Evolutionary conservation across 2,888 invertebrate species (phyloP), one percentile per base, ranked within the genome.

Genomic region (Microchrysa polita): DNA sequence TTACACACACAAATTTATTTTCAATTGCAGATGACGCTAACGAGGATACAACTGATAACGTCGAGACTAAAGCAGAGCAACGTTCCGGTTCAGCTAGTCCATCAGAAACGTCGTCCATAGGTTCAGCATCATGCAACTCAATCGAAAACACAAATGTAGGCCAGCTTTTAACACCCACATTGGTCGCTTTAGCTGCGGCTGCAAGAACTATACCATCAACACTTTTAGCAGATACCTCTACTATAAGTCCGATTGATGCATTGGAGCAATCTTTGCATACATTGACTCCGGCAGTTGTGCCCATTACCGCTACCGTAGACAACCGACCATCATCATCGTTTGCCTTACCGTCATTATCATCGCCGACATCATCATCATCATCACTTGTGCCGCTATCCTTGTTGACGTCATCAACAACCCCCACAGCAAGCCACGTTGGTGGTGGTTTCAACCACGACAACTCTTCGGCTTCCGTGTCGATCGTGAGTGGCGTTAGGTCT

Each of bases 41-140:
- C 57, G 69, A 65, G 74, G 77, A 76, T 20, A 69, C 52, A 18
- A 27, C 53, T 20, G 75, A 76, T 16, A 74, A 63, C 69, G 61
- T 59, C 27, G 61, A 74, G 10, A 69, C 57, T 18, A 72, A 73
- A 67, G 74, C 74, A 57, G 27, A 34, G 53, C 67, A 72, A 27
- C 59, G 67, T 23, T 74, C 76, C n/a, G 73, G 73, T 16, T 77
- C 77, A 67, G 65, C 74, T 67, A 76, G 75, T 75, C 77, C 77
- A 72, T 75, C 76, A 18, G 73, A 69, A 67, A 73, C 75, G 55
- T 73, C 75, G 59, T 67, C 73, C 20, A 34, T 34, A 34, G 27
- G 4, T 5, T 34, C 27, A 34, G 27, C 27, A 34, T 75, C 69
- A 27, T 57, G 55, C 48, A 52, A 75, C 20, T 77, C 78, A 71